phyloP scores from a whole-genome alignment of 2,113 vertebrate genomes.

The Tamias sibiricus region DNA sequence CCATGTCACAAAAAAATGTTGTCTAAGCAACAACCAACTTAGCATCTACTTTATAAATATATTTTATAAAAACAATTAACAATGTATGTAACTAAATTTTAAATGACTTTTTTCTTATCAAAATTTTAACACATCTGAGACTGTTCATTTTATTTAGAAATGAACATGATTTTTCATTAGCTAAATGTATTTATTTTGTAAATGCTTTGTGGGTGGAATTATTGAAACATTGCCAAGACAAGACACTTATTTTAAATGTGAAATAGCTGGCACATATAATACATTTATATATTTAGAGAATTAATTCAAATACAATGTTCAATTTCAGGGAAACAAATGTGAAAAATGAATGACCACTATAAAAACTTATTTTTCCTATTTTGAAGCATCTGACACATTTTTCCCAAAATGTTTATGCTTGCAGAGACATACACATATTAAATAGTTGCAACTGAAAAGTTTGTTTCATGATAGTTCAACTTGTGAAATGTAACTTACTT shows the following conservation, averaged over 20 bases:
- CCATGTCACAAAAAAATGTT: neutral
- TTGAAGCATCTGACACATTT: neutral
- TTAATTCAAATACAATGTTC: neutral
- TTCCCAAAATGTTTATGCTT: neutral
- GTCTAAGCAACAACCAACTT: neutral
- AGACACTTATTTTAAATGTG: neutral
- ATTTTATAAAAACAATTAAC: neutral
- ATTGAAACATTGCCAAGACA: neutral
- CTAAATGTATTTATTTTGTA: conserved; percentile 18
- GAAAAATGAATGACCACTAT: neutral
- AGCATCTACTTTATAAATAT: neutral
- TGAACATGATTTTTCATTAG: neutral
- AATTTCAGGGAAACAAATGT: neutral
- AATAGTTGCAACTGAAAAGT: neutral
- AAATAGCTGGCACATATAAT: neutral
- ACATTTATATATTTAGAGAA: conserved; percentile 10
- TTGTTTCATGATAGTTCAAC: neutral
- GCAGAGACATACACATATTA: neutral
- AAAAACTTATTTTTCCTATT: neutral
- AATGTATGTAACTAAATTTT: neutral
- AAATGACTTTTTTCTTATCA: neutral
- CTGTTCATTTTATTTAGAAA: neutral
- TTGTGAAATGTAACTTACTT: neutral
- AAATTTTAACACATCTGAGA: neutral
- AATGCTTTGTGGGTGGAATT: neutral